Conservation (phyloP, 2,888 invertebrate genomes). For the Scrobipalpa atriplicella region DNA sequence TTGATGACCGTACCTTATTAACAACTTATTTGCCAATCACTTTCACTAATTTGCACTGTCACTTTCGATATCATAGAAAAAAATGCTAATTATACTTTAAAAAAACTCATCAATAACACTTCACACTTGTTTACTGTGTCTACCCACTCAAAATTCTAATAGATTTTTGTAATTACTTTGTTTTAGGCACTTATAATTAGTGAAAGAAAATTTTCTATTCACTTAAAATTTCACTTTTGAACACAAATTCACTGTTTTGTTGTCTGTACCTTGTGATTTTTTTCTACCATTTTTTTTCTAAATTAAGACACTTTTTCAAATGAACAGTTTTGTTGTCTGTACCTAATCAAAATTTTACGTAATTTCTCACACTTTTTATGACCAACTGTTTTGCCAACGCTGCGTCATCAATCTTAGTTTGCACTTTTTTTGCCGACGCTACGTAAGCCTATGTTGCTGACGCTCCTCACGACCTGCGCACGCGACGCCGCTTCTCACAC, state of each 20-base stretch:
- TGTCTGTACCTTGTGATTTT: not conserved
- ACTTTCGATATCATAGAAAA: constrained; percentile 7
- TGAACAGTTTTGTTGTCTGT: not conserved
- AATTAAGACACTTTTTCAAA: not conserved
- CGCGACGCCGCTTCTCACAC: not conserved
- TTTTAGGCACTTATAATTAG: too few relatives aligned
- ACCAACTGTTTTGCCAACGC: not conserved
- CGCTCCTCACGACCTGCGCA: not conserved
- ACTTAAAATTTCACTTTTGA: not conserved
- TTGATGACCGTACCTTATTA: not conserved
- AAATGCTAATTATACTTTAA: constrained; percentile 1
- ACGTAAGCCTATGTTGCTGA: not conserved
- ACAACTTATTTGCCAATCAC: constrained; percentile 12
- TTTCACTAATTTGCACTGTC: constrained; percentile 13
- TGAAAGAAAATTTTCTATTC: too few relatives aligned
- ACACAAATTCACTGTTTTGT: not conserved
- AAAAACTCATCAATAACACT: constrained; percentile 2
- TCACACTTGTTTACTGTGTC: constrained; percentile 3
- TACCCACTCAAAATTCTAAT: not conserved
- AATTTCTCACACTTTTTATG: not conserved
- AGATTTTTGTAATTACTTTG: too few relatives aligned
- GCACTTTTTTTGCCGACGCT: not conserved
- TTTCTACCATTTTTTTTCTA: not conserved
- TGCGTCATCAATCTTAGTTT: not conserved
- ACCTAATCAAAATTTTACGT: not conserved